Base-by-base conservation (phyloP, 2,113 vertebrate genomes). In the Mormyrus iriodes region DNA sequence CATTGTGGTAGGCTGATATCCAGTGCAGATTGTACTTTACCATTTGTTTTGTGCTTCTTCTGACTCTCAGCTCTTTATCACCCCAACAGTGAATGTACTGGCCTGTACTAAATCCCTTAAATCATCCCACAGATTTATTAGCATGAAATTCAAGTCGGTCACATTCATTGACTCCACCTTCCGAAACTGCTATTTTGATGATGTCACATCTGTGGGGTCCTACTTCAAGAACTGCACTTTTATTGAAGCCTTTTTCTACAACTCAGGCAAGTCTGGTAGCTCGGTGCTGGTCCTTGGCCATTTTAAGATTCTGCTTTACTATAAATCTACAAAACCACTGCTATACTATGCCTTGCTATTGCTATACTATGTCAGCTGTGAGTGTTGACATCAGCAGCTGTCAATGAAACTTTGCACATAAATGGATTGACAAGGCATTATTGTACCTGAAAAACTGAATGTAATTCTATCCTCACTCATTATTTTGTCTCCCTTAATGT, bases 221-320 rank as follows among this genome's bases (percentile, higher is more conserved):
- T 97, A 95, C 93, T 99, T 99, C 95, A 96, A 95, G 90, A 99
- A 99, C 93, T 99, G 98, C 88, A 98, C 96, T 8, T 97, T 99
- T 2, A 90, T 97, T 55, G 95, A 97, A 27, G 94, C 95, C 0
- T 90, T 93, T 89, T 99, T 99, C 94, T 97, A 95, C 91, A 97
- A 98, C 92, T 98, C 98, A 94, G 98, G 98, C 99, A 94, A 93
- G 92, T 48, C 53, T 1, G 17, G 35, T 46, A 84, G 44, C 82
- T 79, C 73, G 19, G 17, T 84, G 82, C 35, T 48, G 24, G 24
- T 48, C 82, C 35, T 17, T 13, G 6, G 7, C 6, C 82, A 48
- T 84, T 46, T 84, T 24, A 84, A n/a, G 44, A n/a, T n/a, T 79
- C 5, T 48, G 21, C 82, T 44, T 24, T 48, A 4, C 44, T 8